Percentiles rank a stretch among this genome's conserved stretches.
phyloP scores from a whole-genome alignment of 2,797 vertebrate genomes.

The Tenualosa ilisha region DNA sequence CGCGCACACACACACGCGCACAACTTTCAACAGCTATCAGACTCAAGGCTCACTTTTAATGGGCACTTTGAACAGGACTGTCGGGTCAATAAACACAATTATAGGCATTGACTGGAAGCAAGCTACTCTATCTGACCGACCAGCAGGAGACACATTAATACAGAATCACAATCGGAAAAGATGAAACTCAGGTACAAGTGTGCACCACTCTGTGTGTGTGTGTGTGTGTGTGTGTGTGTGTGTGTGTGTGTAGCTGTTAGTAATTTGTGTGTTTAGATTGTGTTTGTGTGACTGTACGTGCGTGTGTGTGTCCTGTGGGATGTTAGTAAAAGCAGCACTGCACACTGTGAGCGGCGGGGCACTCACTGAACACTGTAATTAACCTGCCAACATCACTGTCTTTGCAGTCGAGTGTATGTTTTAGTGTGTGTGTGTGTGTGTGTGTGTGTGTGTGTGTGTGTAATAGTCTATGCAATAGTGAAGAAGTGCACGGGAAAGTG shows the following conservation, averaged over 20 bases:
- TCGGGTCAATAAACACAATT: slow-evolving; percentile 9
- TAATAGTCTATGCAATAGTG: not conserved
- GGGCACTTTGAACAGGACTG: not conserved
- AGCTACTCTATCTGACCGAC: not conserved
- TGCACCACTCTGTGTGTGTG: not conserved
- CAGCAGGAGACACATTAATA: slow-evolving; percentile 23
- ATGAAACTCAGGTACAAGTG: not conserved
- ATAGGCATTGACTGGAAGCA: slow-evolving; percentile 4
- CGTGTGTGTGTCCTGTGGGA: slow-evolving; percentile 30
- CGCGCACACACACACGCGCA: not conserved
- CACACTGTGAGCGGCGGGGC: slow-evolving; percentile 9
- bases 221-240: slow-evolving; percentile 26
- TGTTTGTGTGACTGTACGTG: slow-evolving; percentile 19
- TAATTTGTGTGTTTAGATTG: not conserved
- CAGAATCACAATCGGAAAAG: not conserved
- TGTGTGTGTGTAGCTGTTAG: not conserved
- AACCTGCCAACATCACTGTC: slow-evolving; percentile 32
- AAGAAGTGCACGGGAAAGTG: not conserved
- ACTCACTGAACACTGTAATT: slow-evolving; percentile 68
- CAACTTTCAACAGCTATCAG: not conserved
- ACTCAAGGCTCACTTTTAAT: not conserved
- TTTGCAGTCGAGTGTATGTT: not conserved
- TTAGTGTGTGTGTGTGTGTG: slow-evolving; percentile 28
- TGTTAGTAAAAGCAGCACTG: slow-evolving; percentile 17
- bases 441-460: slow-evolving; percentile 24